Evolutionary conservation across 2,797 vertebrate genomes (phyloP), one percentile per base, ranked within the genome.

Genomic region (Liasis olivaceus): DNA sequence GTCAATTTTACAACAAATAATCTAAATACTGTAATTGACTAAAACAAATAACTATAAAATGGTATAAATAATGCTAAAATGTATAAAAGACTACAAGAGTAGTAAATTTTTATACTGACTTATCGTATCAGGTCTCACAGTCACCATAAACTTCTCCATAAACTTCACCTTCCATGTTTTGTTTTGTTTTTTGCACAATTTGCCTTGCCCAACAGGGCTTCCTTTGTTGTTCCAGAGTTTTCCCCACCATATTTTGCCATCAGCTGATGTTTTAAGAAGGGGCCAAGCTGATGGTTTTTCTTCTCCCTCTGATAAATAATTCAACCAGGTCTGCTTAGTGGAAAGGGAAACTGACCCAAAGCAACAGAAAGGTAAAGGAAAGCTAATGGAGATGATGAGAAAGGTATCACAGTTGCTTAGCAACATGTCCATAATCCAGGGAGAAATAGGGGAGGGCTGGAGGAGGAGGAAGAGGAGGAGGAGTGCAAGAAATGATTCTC

Each of bases 301-400:
- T 88, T 22, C 59, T 90, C 2, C 31, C 93, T 93, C 91, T 90
- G 86, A 54, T 94, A 87, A 94, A 90, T 92, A 88, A 94, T 92
- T 88, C 72, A 90, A 5, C 64, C 51, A 81, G 8, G 14, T 85
- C 59, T 6, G 15, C 87, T 90, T 89, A 58, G 42, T 91, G 51
- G 12, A 24, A 12, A 92, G 59, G 56, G 64, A 86, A 89, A 84
- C 89, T 93, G 90, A 91, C 54, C 28, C 87, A 91, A 26, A 0
- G 1, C 58, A 91, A 90, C 14, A 15, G 92, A 88, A 63, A 86
- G 36, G 51, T 93, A 69, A 94, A 92, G 92, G 85, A 51, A 81
- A 58, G 87, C 7, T 51, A 4, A 58, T 86, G 56, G 31, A 92
- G 42, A 91, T 58, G 26, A 58, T 66, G 56, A 77, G 88, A 62